Evolutionary conservation across 2,113 vertebrate genomes (phyloP).

Genomic region (Delphinus delphis): DNA sequence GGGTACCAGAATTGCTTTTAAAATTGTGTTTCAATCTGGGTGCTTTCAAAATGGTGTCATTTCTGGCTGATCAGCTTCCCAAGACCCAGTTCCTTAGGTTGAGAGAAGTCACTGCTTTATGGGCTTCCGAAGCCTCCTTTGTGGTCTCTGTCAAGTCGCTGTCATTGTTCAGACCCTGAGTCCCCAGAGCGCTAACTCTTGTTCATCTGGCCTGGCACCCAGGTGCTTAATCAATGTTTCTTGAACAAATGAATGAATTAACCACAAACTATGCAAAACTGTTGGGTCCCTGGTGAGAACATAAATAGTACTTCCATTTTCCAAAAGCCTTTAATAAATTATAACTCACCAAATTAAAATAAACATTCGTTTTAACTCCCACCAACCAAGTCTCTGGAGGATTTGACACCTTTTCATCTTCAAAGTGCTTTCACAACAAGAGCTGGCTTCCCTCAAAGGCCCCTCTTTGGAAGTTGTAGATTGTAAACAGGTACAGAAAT

Average conservation of each 20-base stretch:
- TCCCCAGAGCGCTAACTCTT: background rate
- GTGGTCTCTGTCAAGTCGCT: background rate
- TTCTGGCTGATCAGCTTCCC: background rate
- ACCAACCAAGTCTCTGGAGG: slow-evolving; percentile 58
- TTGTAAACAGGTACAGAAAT: slow-evolving; percentile 58
- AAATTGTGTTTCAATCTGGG: background rate
- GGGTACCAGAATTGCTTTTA: slow-evolving; percentile 41
- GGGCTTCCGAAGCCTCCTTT: background rate
- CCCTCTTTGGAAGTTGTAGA: slow-evolving; percentile 30
- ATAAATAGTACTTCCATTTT: slow-evolving; percentile 64
- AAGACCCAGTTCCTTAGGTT: background rate
- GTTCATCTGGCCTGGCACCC: background rate
- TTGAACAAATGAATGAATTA: slow-evolving; percentile 56
- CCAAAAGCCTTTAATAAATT: slow-evolving; percentile 72
- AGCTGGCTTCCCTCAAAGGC: slow-evolving; percentile 49
- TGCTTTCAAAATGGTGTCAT: slow-evolving; percentile 49
- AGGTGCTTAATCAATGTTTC: background rate
- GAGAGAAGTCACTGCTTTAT: background rate
- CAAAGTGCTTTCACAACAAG: slow-evolving; percentile 69
- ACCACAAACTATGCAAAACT: slow-evolving; percentile 51
- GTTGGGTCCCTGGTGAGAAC: slow-evolving; percentile 57
- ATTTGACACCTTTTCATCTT: slow-evolving; percentile 71
- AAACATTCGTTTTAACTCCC: slow-evolving; percentile 73
- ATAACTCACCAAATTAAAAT: slow-evolving; percentile 75
- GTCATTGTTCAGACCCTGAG: background rate